phyloP scores from a whole-genome alignment of 53 echinoderm and acorn worm genomes.

The Patiria pectinifera region DNA sequence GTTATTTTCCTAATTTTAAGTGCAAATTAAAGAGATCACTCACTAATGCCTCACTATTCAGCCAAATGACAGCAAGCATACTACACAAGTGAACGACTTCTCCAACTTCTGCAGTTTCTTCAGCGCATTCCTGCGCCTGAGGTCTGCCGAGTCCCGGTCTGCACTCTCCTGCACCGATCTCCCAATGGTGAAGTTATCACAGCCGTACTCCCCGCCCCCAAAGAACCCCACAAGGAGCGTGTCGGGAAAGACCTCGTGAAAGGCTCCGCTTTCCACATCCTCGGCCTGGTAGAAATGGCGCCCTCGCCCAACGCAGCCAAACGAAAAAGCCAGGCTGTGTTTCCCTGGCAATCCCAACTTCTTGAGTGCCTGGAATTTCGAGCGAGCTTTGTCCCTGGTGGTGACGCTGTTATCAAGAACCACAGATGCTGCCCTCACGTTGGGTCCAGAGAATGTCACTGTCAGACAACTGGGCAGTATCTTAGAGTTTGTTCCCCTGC shows the following conservation, averaged over 20 bases:
- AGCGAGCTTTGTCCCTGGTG: conserved; percentile 48
- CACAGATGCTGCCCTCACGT: conserved; percentile 84
- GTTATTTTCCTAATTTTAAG: neutral
- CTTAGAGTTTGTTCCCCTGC: neutral
- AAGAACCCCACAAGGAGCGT: conserved; percentile 92
- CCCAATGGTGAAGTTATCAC: conserved; percentile 72
- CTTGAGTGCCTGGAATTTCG: conserved; percentile 69
- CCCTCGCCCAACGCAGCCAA: conserved; percentile 92
- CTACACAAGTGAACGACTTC: conserved; percentile 68
- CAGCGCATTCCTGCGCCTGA: neutral
- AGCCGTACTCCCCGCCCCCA: conserved; percentile 94
- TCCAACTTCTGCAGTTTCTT: conserved; percentile 41
- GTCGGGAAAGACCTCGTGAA: conserved; percentile 81
- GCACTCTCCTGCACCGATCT: neutral
- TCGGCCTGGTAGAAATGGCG: conserved; percentile 62
- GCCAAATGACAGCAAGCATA: conserved; percentile 73
- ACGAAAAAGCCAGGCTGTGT: conserved; percentile 85
- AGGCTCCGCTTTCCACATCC: conserved; percentile 85
- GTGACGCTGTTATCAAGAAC: conserved; percentile 63
- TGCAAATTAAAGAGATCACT: neutral
- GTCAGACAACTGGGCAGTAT: neutral
- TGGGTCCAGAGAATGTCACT: conserved; percentile 82
- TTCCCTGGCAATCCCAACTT: conserved; percentile 67
- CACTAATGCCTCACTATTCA: neutral
- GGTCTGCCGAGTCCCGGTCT: neutral